Evolutionary conservation across 2,888 invertebrate species (phyloP), one percentile per base, ranked within the genome.

Genomic region (Eupithecia pulchellata): DNA sequence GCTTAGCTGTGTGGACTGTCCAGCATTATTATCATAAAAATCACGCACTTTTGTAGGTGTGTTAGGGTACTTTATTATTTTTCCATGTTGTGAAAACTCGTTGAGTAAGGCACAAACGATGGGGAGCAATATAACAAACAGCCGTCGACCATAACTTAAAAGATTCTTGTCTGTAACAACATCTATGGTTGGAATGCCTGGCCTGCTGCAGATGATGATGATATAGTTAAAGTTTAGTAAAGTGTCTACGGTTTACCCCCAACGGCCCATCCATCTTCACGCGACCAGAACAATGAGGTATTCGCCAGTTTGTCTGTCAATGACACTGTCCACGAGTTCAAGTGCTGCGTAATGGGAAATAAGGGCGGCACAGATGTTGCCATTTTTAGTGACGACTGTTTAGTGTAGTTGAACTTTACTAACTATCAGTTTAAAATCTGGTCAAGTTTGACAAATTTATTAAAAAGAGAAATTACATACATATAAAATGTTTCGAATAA

Each of bases 291-390:
- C 55, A 25, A 65, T 65, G 34, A 65, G 14, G 25, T 34, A 32
- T 64, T 47, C 9, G 30, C 47, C 52, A 52, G 52, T 47, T 47
- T 29, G 39, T 39, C 55, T 62, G 65, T 57, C 39, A 39, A 66
- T 42, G 70, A 70, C 39, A 42, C 62, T 17, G 57, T 25, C 36
- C 27, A 27, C 47, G 47, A 52, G 47, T 52, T 47, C 9, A 9
- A 11, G 52, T 52, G 20, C 20, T 52, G 25, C 25, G 11, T 52
- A 52, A 52, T 52, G 25, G 52, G 52, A 25, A 52, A 9, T 47
- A 57, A 42, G 68, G 27, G 36, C 58, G 32, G 64, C 58, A 57
- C 52, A 52, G 11, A 52, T 25, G 52, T 52, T 0, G 9, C 20
- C 42, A 47, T 32, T 32, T 32, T 5, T 32, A 32, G 32, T 32